Evolutionary conservation across 2,888 invertebrate species (phyloP).

Genomic region (Schizaphis graminum): DNA sequence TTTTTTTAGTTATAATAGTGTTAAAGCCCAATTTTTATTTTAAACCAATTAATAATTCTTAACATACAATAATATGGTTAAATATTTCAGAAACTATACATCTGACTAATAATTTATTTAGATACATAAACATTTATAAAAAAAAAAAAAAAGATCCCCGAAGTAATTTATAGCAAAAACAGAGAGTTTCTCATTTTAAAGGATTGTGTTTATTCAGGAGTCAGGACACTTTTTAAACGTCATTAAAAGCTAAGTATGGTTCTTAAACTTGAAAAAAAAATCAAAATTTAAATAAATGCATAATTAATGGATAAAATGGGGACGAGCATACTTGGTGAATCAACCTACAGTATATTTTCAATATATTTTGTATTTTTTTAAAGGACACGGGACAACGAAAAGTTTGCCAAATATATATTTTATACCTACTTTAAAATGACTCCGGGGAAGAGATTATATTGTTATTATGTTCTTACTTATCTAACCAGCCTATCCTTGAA

Average conservation of each 20-base stretch:
- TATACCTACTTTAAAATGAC: neutral
- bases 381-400: neutral
- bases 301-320: neutral
- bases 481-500: neutral
- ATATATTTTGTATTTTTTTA: neutral
- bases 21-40: neutral
- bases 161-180: neutral
- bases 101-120: neutral
- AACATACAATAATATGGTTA: neutral
- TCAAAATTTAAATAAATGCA: neutral
- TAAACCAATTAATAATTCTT: neutral
- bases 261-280: neutral
- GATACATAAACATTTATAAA: neutral
- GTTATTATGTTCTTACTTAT: slow-evolving; percentile 8
- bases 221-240: neutral
- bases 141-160: neutral
- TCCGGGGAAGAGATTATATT: neutral
- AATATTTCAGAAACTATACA: neutral
- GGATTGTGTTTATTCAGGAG: neutral
- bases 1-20: neutral
- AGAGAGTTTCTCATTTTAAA: neutral
- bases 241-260: neutral
- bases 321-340: neutral
- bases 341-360: neutral
- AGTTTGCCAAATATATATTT: neutral